Percentiles rank a stretch among this genome's conserved stretches.
These are phyloP conservation scores for Piscicola geometra DNA, from an alignment of 2,888 invertebrate species.

Conservation along the genomic window DNA sequence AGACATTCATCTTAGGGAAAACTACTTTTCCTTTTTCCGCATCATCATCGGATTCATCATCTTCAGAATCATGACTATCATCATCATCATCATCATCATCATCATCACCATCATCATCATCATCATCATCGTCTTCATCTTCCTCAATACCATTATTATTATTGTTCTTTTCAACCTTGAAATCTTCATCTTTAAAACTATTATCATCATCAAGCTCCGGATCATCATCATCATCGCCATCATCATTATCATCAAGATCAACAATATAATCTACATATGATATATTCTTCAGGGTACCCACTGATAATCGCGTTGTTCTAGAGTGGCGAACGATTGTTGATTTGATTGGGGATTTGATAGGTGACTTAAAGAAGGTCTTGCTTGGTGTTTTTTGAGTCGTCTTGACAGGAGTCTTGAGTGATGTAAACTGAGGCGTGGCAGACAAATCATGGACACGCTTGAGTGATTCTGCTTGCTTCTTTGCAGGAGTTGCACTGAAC, in stretches of 20 bases:
- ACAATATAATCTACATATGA: not conserved
- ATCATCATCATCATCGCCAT: not conserved
- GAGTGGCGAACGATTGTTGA: too few relatives aligned
- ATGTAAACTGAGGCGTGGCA: too few relatives aligned
- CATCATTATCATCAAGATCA: not conserved
- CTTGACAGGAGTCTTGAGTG: too few relatives aligned
- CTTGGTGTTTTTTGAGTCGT: too few relatives aligned
- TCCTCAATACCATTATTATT: not conserved
- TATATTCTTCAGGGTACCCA: slow-evolving; percentile 7
- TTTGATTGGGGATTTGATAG: not conserved
- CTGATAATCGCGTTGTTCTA: slow-evolving; percentile 14
- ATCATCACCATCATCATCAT: not conserved
- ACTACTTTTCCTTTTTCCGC: too few relatives aligned
- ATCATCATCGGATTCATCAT: too few relatives aligned
- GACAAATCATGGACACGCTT: too few relatives aligned
- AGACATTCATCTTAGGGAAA: not conserved
- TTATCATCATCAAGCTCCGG: too few relatives aligned
- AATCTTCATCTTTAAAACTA: not conserved
- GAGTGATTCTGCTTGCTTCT: too few relatives aligned
- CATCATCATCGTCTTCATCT: not conserved
- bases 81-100: not conserved
- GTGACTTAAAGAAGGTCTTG: too few relatives aligned
- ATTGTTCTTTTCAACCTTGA: not conserved
- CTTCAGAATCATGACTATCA: not conserved
- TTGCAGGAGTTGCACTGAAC: too few relatives aligned